Conservation (phyloP, 2,113 vertebrate genomes). For the Brachirus orientalis region DNA sequence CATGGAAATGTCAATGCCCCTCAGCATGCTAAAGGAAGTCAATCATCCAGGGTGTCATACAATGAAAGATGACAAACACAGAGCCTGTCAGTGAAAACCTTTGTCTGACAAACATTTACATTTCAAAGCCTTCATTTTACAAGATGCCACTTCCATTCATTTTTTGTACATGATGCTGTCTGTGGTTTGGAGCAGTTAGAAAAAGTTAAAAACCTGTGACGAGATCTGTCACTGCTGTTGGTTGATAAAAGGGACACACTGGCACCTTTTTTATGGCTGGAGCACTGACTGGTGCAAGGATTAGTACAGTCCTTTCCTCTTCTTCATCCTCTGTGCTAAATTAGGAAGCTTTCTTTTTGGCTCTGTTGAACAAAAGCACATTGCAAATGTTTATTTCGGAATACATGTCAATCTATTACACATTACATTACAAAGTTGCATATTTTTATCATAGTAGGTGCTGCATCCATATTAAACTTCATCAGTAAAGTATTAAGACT, state of each 20-base stretch:
- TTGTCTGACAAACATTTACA: slow-evolving; percentile 67
- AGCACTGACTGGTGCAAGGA: no score
- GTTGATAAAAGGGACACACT: slow-evolving; percentile 17
- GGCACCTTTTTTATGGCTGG: no score
- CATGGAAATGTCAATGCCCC: slow-evolving; percentile 66
- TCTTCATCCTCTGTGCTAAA: no score
- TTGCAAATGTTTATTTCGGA: no score
- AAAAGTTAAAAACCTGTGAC: slow-evolving; percentile 32
- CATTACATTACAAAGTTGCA: no score
- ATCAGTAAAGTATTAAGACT: no score
- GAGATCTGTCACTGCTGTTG: slow-evolving; percentile 47
- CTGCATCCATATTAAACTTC: no score
- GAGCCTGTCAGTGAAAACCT: slow-evolving; percentile 52
- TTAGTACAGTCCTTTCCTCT: no score
- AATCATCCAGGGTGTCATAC: slow-evolving; percentile 54
- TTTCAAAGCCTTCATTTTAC: slow-evolving; percentile 56
- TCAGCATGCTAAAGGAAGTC: slow-evolving; percentile 64
- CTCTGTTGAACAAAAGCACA: no score
- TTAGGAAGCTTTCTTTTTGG: no score
- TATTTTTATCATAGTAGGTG: no score
- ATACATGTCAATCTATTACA: no score
- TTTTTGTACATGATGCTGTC: slow-evolving; percentile 49
- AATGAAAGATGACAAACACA: slow-evolving; percentile 64
- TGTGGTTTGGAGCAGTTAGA: slow-evolving; percentile 48
- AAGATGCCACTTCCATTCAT: slow-evolving; percentile 56